Conservation (phyloP, 2,113 vertebrate species). For the Orthonyx spaldingii region DNA sequence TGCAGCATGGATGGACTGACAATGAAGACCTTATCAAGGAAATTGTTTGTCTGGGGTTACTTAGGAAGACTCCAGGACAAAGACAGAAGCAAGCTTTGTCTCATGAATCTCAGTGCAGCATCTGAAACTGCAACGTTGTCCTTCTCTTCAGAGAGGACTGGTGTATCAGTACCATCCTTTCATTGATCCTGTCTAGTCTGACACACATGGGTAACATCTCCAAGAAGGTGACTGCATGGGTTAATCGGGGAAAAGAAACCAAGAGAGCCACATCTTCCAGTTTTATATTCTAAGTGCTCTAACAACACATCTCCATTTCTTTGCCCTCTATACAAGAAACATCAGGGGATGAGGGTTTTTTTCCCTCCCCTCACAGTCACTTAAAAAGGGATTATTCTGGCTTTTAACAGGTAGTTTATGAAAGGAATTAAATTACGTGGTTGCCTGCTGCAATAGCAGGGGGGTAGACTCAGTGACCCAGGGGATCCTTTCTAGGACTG, state of each 20-base stretch:
- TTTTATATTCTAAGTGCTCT: neutral
- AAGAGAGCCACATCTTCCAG: neutral
- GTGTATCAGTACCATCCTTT: neutral
- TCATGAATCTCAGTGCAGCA: neutral
- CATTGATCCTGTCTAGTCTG: neutral
- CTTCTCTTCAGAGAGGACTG: neutral
- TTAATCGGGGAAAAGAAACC: neutral
- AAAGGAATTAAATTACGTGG: neutral
- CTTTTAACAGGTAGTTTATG: conserved; percentile 17
- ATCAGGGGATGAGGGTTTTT: neutral
- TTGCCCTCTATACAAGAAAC: neutral
- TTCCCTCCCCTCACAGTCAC: neutral
- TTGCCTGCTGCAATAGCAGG: neutral
- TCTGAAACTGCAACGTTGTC: too few relatives aligned
- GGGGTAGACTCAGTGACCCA: neutral
- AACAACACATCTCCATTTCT: neutral
- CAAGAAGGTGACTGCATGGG: neutral
- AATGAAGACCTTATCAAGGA: neutral
- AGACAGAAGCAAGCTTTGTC: neutral
- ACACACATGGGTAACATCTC: neutral
- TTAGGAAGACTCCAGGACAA: neutral
- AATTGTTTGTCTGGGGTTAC: neutral
- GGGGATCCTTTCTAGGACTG: neutral
- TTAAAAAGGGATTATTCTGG: neutral
- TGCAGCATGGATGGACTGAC: neutral